Percentiles rank a stretch among this genome's conserved stretches.
These are phyloP conservation scores for Anolis carolinensis DNA, from an alignment of 2,113 vertebrate species.

Conservation along the genomic window DNA sequence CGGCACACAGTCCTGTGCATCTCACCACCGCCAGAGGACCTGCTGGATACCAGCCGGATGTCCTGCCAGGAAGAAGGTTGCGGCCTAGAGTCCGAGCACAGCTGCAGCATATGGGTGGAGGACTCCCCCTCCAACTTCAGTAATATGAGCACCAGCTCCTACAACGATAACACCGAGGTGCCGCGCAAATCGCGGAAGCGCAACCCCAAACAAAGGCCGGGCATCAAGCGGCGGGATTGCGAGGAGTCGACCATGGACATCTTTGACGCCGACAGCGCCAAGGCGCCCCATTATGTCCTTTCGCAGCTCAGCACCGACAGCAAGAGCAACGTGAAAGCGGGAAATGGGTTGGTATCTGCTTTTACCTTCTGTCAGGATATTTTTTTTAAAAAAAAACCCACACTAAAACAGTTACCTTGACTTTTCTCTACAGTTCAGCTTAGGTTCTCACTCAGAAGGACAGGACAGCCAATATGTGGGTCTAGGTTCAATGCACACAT, in stretches of 20 bases:
- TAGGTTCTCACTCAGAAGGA: conserved; percentile 65
- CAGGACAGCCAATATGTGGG: conserved; percentile 14
- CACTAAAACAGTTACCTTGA: conserved; percentile 61
- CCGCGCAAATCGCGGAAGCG: conserved; percentile 98
- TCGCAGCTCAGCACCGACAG: conserved; percentile 94
- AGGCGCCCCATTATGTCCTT: conserved; percentile 98
- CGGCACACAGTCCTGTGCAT: conserved; percentile 94
- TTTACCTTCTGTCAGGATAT: conserved; percentile 71
- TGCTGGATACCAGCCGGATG: conserved; percentile 96
- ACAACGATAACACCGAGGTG: conserved; percentile 99
- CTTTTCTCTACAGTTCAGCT: conserved; percentile 49
- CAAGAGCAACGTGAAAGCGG: conserved; percentile 92
- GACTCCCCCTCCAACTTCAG: conserved; percentile 99
- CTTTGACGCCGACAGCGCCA: conserved; percentile 99
- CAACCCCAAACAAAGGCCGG: conserved; percentile 95
- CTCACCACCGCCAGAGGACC: conserved; percentile 96
- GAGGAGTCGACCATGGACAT: conserved; percentile 94
- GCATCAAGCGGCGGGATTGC: conserved; percentile 85
- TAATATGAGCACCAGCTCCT: conserved; percentile 92
- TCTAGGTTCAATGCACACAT: conserved; percentile 38
- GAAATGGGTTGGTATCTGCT: conserved; percentile 89
- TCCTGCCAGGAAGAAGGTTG: conserved; percentile 93
- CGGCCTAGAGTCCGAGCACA: conserved; percentile 93
- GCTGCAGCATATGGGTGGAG: conserved; percentile 98
- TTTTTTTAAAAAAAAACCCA: conserved; percentile 48